Conservation (phyloP, 2,113 vertebrate genomes). For the Pipra filicauda region DNA sequence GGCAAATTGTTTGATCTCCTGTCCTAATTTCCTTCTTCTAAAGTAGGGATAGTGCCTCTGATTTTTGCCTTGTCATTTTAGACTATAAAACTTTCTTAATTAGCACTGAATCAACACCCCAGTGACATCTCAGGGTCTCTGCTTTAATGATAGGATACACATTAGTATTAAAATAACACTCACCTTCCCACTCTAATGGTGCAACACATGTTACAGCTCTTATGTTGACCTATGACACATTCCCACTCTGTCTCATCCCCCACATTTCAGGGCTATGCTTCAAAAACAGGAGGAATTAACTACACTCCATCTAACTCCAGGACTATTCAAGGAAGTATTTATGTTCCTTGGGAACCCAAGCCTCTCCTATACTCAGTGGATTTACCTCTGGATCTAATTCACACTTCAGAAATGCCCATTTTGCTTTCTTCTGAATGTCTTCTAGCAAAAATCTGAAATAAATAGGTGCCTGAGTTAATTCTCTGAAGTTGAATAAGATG, state of each 20-base stretch:
- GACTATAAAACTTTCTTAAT: not conserved
- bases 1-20: not conserved
- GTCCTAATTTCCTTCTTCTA: not conserved
- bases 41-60: not conserved
- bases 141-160: not conserved
- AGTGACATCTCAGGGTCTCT: not conserved
- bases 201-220: not conserved
- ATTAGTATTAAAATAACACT: not conserved
- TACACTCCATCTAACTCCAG: not conserved
- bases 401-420: not conserved
- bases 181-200: not conserved
- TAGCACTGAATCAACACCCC: not conserved
- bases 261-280: not conserved
- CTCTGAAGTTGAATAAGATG: not conserved
- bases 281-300: not conserved
- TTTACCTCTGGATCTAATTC: not conserved
- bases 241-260: not conserved
- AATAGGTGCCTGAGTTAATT: not conserved
- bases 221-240: not conserved
- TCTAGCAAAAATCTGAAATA: not conserved
- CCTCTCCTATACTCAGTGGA: not conserved
- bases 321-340: not conserved
- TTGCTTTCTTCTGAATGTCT: not conserved
- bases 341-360: not conserved
- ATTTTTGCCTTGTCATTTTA: not conserved